phyloP scores from a whole-genome alignment of 1,140 invertebrate genomes.

The Pogonus chalceus region DNA sequence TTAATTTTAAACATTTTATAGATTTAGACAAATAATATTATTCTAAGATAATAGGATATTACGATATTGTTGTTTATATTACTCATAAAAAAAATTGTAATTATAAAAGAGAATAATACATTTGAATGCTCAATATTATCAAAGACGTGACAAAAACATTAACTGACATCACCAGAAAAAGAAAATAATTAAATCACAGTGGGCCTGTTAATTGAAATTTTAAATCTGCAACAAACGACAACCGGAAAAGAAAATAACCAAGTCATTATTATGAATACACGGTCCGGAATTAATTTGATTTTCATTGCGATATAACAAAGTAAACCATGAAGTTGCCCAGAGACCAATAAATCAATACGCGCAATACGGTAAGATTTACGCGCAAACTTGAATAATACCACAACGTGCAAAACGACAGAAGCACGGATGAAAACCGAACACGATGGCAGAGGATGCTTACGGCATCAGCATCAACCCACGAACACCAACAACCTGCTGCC shows the following conservation, averaged over 20 bases:
- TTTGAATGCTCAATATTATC: too few species aligned
- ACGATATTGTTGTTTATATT: too few species aligned
- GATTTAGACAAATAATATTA: too few species aligned
- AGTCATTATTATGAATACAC: constrained; percentile 1
- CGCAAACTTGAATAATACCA: not conserved
- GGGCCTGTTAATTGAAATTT: not conserved
- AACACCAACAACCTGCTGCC: not conserved
- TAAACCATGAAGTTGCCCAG: not conserved
- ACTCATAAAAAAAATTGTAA: too few species aligned
- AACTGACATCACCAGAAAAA: too few species aligned
- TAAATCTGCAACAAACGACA: not conserved
- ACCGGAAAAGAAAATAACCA: not conserved
- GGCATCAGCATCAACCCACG: too few species aligned
- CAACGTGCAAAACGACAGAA: not conserved
- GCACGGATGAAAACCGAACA: not conserved
- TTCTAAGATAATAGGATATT: too few species aligned
- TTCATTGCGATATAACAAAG: constrained; percentile 2
- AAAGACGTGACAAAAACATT: too few species aligned
- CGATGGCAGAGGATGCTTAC: not conserved
- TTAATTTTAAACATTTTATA: too few species aligned
- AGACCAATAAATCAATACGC: constrained; percentile 2
- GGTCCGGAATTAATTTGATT: constrained; percentile 1
- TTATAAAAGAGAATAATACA: too few species aligned
- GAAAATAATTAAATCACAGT: too few species aligned
- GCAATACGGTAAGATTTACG: not conserved